Percentiles rank a stretch among this genome's conserved stretches.
Evolutionary conservation across 2,797 vertebrate genomes (phyloP).

Genomic region (Poeciliopsis presidionis): DNA sequence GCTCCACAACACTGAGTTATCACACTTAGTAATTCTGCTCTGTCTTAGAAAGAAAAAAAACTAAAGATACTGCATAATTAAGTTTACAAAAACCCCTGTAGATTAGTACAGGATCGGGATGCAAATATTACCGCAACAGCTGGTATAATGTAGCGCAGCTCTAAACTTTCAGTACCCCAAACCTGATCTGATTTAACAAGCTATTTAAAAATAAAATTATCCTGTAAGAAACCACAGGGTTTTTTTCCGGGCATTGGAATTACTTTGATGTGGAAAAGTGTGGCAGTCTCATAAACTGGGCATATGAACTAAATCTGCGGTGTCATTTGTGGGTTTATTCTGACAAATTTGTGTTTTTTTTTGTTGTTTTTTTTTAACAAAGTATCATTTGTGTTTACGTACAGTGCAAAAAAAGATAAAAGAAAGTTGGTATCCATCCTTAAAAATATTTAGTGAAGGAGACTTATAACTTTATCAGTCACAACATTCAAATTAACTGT

Average conservation of each 20-base stretch:
- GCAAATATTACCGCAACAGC: conserved; percentile 17
- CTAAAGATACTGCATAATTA: conserved; percentile 1
- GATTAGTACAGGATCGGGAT: conserved; percentile 13
- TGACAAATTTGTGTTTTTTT: background rate
- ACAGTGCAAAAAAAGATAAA: background rate
- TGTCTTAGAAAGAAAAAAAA: background rate
- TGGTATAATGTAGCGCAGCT: conserved; percentile 20
- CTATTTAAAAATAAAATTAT: background rate
- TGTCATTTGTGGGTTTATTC: background rate
- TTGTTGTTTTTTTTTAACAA: background rate
- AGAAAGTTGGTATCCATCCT: background rate
- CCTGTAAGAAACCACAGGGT: background rate
- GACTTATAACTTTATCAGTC: background rate
- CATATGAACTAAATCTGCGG: background rate
- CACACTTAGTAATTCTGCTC: conserved; percentile 17
- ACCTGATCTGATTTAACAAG: background rate
- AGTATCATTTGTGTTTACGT: background rate
- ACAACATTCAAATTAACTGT: background rate
- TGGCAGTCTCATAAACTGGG: background rate
- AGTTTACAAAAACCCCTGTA: conserved; percentile 25
- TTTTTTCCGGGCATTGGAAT: background rate
- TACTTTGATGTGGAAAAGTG: background rate
- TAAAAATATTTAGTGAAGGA: background rate
- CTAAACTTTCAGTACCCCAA: background rate
- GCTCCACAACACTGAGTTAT: conserved; percentile 21